phyloP scores from a whole-genome alignment of 2,888 invertebrate species.

The Ormyrus thymus region DNA sequence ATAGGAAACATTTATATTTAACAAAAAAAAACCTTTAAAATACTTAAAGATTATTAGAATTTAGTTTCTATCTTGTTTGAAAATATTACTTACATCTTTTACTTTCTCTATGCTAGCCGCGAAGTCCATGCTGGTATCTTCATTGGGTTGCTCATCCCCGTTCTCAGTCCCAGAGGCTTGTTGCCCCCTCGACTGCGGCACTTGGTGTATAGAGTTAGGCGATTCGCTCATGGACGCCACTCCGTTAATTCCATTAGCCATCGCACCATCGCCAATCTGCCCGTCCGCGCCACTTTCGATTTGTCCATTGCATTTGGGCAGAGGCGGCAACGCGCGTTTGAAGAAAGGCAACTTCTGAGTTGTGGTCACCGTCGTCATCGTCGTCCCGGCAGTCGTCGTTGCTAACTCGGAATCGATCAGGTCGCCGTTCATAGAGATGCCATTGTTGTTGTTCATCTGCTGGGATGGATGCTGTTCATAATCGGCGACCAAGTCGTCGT shows the following conservation, averaged over 20 bases:
- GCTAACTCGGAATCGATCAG: slow-evolving; percentile 50
- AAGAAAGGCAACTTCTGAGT: slow-evolving; percentile 78
- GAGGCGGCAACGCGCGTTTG: slow-evolving; percentile 82
- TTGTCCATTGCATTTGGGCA: slow-evolving; percentile 78
- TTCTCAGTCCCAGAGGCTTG: slow-evolving; percentile 25
- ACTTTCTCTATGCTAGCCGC: slow-evolving; percentile 94
- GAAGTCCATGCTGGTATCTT: slow-evolving; percentile 85
- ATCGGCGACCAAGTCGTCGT: slow-evolving; percentile 52
- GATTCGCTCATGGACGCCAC: slow-evolving; percentile 69
- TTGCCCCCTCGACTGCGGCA: slow-evolving; percentile 63
- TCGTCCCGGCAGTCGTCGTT: slow-evolving; percentile 59
- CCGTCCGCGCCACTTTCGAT: slow-evolving; percentile 60
- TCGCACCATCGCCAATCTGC: slow-evolving; percentile 63
- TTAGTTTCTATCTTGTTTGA: slow-evolving; percentile 11
- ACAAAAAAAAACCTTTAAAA: background rate
- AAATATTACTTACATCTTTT: slow-evolving; percentile 85
- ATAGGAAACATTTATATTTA: background rate
- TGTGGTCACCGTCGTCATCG: slow-evolving; percentile 71
- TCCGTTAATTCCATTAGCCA: slow-evolving; percentile 71
- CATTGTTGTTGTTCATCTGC: slow-evolving; percentile 69
- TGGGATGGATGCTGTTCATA: slow-evolving; percentile 58
- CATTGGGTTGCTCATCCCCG: slow-evolving; percentile 61
- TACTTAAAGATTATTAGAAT: slow-evolving; percentile 60
- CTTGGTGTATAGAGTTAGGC: slow-evolving; percentile 61
- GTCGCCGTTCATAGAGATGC: slow-evolving; percentile 55